Base-by-base conservation (phyloP, 2,113 vertebrate species). In the Origma solitaria region DNA sequence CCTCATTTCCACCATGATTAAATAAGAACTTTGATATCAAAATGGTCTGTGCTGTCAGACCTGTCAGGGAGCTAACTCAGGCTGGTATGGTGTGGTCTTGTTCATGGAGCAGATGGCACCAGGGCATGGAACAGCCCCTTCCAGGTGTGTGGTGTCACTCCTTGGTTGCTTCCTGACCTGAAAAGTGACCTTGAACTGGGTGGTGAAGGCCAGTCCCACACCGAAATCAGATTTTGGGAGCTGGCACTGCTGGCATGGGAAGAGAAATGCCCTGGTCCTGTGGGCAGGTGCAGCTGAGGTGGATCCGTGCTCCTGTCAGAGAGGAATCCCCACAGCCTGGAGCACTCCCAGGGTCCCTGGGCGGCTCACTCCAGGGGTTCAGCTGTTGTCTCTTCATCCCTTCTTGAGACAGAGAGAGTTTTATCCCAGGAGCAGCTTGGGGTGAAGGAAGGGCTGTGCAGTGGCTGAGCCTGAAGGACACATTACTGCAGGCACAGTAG, bases 251-350 rank as follows among this genome's bases (percentile, higher is more conserved):
- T 62, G 64, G 12, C 8, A 21, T 5, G 19, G 28, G 42, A 47
- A 12, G 6, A 62, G 10, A 44, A 35, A 4, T 40, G 44, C 71
- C 38, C 56, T 58, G 60, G 9, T 28, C 19, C 60, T 4, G 6
- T 25, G 44, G 45, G 5, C 33, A 31, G 33, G 10, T 30, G 37
- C 24, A 37, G 45, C 40, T 16, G 5, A 47, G 50, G 1, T 24
- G 15, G 21, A 35, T 66, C 15, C 0, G 0, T 45, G 24, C 13
- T 21, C 31, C 53, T 75, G 23, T 11, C 1, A 2, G 5, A 0
- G 5, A 13, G 23, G 28, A 40, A 33, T 47, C 4, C 33, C 38
- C 3, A 0, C 6, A 47, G 22, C 35, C 19, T 65, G 68, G 6
- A 66, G 54, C 44, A 13, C 12, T 62, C 42, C 9, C 22, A 10